Percentiles rank a stretch among this genome's conserved stretches.
Conservation (phyloP, 2,888 invertebrate genomes). For the Mesopsocus fuscifrons region DNA sequence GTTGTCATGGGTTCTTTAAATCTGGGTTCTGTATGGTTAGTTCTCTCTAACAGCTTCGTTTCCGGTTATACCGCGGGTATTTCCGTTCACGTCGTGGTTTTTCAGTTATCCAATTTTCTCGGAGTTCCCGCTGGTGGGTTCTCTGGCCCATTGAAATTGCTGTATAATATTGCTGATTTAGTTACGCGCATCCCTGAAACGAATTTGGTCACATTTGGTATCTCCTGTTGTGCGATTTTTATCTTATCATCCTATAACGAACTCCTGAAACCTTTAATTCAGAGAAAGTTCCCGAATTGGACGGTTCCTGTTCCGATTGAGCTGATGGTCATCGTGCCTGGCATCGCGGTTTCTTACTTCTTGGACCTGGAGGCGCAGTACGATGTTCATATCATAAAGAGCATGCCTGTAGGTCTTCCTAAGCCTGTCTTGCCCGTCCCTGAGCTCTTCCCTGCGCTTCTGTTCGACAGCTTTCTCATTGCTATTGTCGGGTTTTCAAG, state of each 20-base stretch:
- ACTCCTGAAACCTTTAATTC: constrained; percentile 37
- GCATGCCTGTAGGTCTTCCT: constrained; percentile 70
- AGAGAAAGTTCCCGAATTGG: constrained; percentile 26
- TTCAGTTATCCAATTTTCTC: constrained; percentile 44
- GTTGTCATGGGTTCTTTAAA: constrained; percentile 24
- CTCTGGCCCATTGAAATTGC: constrained; percentile 40
- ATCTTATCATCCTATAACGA: constrained; percentile 49
- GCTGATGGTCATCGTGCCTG: constrained; percentile 48
- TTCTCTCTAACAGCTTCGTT: constrained; percentile 59
- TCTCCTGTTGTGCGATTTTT: constrained; percentile 44
- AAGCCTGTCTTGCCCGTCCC: constrained; percentile 33
- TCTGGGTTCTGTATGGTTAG: constrained; percentile 49
- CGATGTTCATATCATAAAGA: constrained; percentile 44
- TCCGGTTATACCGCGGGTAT: constrained; percentile 75
- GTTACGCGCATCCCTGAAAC: constrained; percentile 28
- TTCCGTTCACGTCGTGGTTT: constrained; percentile 60
- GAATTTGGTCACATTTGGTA: constrained; percentile 43
- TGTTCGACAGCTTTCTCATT: constrained; percentile 40
- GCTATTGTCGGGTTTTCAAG: constrained; percentile 50
- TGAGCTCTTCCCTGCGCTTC: constrained; percentile 30
- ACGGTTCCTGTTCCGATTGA: constrained; percentile 66
- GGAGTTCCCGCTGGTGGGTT: constrained; percentile 36
- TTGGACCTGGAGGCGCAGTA: constrained; percentile 35
- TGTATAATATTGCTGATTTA: constrained; percentile 34
- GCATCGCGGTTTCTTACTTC: constrained; percentile 45